Evolutionary conservation across 2,797 vertebrate species (phyloP).

Genomic region (Muscicapa comitata): DNA sequence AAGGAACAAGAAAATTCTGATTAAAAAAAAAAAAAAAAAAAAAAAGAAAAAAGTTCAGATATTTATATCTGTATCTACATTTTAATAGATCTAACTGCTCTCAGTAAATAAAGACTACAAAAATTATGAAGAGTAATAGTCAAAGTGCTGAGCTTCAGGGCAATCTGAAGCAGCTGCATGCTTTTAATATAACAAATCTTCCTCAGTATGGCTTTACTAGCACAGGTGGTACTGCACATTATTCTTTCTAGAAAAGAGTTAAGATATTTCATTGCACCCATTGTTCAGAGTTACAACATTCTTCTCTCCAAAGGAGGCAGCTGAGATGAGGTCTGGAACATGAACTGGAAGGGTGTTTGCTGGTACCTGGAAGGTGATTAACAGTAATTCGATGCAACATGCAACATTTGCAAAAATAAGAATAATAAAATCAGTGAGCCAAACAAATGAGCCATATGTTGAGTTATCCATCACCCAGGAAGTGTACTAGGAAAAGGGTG

Average conservation of each 20-base stretch:
- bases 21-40: background rate
- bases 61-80: background rate
- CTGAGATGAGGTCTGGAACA: background rate
- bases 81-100: background rate
- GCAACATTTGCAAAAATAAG: constrained; percentile 30
- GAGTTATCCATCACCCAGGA: background rate
- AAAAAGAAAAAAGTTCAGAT: background rate
- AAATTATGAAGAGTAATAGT: background rate
- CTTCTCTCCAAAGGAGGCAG: constrained; percentile 1
- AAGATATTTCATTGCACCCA: background rate
- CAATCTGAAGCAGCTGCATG: background rate
- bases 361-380: constrained; percentile 29
- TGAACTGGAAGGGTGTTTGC: background rate
- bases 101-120: background rate
- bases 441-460: constrained; percentile 38
- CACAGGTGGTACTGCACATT: constrained; percentile 12
- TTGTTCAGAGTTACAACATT: background rate
- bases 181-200: constrained; percentile 12
- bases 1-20: background rate
- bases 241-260: background rate
- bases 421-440: constrained; percentile 27
- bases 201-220: background rate
- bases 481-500: background rate
- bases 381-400: background rate
- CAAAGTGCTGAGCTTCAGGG: background rate